Conservation (phyloP, 2,797 vertebrate species). For the Sebastes nivosus region DNA sequence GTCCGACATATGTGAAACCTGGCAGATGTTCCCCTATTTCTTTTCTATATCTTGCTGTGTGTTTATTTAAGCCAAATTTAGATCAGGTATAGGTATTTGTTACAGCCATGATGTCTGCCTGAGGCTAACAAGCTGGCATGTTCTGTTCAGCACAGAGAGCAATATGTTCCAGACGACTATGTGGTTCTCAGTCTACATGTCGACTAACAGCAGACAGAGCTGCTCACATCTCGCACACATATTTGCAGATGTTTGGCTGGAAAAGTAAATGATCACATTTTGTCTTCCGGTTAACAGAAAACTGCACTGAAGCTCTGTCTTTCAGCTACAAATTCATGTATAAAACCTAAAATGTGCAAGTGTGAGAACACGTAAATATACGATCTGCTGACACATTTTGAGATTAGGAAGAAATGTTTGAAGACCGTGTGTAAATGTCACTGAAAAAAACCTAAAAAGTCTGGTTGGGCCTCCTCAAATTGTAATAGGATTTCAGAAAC, state of each 20-base stretch:
- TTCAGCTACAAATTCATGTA: neutral
- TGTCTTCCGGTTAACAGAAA: neutral
- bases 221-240: constrained; percentile 10
- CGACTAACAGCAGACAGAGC: constrained; percentile 33
- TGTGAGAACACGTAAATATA: neutral
- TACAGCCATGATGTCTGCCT: constrained; percentile 23
- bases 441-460: neutral
- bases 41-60: constrained; percentile 10
- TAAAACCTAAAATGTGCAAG: neutral
- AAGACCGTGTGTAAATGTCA: neutral
- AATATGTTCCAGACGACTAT: constrained; percentile 50
- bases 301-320: neutral
- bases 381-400: neutral
- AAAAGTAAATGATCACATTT: neutral
- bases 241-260: constrained; percentile 24
- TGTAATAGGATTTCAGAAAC: neutral
- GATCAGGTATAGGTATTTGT: constrained; percentile 31
- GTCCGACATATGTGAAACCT: constrained; percentile 3
- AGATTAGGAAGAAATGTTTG: neutral
- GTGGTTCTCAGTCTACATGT: constrained; percentile 34
- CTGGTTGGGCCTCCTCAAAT: neutral
- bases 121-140: constrained; percentile 51
- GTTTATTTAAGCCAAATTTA: constrained; percentile 47
- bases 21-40: constrained; percentile 33
- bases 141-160: constrained; percentile 22